Base-by-base conservation (phyloP, 2,797 vertebrate genomes). In the Acomys russatus region DNA sequence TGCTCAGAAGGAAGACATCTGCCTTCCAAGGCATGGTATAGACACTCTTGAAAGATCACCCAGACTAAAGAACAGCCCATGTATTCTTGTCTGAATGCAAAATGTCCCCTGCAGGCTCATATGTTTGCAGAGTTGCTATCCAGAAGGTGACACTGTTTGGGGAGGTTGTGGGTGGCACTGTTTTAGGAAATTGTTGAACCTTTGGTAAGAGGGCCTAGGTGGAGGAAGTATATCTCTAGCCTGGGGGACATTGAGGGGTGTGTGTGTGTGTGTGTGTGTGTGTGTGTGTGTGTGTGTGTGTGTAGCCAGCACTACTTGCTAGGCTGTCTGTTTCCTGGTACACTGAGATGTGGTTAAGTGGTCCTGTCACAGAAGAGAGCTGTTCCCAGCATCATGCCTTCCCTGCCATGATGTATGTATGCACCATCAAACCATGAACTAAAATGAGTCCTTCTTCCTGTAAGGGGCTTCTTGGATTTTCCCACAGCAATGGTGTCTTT, bases 401-500 rank as follows among this genome's bases (percentile, higher is more conserved):
- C 33, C 10, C 6, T 2, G 0, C 6, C 59, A 59, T 18, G 9
- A 56, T 6, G 33, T 22, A 11, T n/a, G 44, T 44, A 44, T 56
- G 17, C 9, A n/a, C 51, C 18, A 79, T n/a, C 0, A 14, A 78
- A 78, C 49, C 28, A 33, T 78, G 76, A 78, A 3, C 49, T 44
- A 76, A 49, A 28, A 76, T 49, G 23, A 76, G 44, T 49, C 44
- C 22, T 28, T 44, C 6, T 6, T 51, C 74, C 44, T 7, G 14
- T 77, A 30, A 77, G 14, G 14, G 14, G 44, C 14, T 77, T 30
- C 12, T 59, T 59, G 56, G 0, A 51, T 51, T 15, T 77, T 51
- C 3, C 49, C 25, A 51, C 44, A 77, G 25, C 74, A 77, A 4
- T 4, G 44, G 74, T 44, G 44, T 44, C 44, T 44, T 44, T 44